Conservation (phyloP, 2,888 invertebrate genomes). For the Archaeoteleia sp. region DNA sequence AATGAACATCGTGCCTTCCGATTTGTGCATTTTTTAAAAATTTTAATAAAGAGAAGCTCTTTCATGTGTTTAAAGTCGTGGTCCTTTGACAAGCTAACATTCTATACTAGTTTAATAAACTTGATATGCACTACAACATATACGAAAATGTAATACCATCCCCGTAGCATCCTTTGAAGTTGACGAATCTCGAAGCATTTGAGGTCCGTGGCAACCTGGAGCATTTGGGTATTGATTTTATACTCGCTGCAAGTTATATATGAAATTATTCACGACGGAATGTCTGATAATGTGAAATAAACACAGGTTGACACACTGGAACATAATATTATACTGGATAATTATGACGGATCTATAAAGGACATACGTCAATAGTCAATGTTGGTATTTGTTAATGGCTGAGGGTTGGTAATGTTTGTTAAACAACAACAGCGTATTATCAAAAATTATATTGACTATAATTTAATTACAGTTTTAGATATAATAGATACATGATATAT, state of each 20-base stretch:
- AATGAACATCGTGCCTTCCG: slow-evolving; percentile 10
- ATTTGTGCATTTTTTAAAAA: slow-evolving; percentile 26
- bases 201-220: slow-evolving; percentile 52
- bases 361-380: too few species aligned
- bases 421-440: too few species aligned
- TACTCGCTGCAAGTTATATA: slow-evolving; percentile 51
- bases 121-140: slow-evolving; percentile 48
- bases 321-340: slow-evolving; percentile 32
- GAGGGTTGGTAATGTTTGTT: too few species aligned
- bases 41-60: slow-evolving; percentile 20
- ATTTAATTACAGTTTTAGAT: too few species aligned
- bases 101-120: slow-evolving; percentile 52
- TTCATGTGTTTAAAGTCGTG: slow-evolving; percentile 41
- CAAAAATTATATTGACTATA: too few species aligned
- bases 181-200: slow-evolving; percentile 53
- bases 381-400: too few species aligned
- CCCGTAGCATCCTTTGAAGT: slow-evolving; percentile 48
- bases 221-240: slow-evolving; percentile 54
- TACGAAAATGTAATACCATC: slow-evolving; percentile 52
- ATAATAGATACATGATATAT: too few species aligned
- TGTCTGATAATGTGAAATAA: slow-evolving; percentile 49
- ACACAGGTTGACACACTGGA: slow-evolving; percentile 37
- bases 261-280: slow-evolving; percentile 53
- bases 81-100: slow-evolving; percentile 45
- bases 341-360: slow-evolving; percentile 15